Evolutionary conservation across 2,888 invertebrate genomes (phyloP), one percentile per base, ranked within the genome.

Genomic region (Apamea monoglypha): DNA sequence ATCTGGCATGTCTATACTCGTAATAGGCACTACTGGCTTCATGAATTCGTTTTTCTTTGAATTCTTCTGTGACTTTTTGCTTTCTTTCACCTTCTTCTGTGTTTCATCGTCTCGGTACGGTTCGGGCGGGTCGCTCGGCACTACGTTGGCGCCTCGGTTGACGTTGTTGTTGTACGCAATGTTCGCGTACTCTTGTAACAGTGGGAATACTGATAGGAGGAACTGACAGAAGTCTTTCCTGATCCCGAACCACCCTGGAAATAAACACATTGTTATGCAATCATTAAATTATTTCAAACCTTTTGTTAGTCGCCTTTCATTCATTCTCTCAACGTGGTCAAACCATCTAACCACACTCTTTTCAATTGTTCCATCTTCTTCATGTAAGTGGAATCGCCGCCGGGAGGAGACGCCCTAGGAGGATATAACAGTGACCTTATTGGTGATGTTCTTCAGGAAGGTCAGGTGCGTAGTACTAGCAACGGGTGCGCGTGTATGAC

Each of bases 151-250:
- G 50, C 93, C 95, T 40, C 95, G 90, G 50, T 89, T 94, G 64
- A 93, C 92, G 89, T 98, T 98, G 88, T 97, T 98, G 94, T 98
- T 98, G 95, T 99, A 99, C 12, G 99, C 99, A 89, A 99, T 99
- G 95, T 99, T 99, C 36, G 99, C 99, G 95, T 99, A 99, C 93
- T 99, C 99, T 97, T 99, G 99, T 68, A 99, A 97, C 85, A 99
- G 97, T 0, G 99, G 99, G 96, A 99, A 99, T 25, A 98, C 98
- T 76, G 99, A 98, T 56, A 99, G 97, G n/a, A 99, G 97, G 95
- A 99, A 99, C 91, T 99, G 99, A 94, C 99, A 99, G 94, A 99
- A 99, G 93, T 99, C 99, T 97, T 99, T 99, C 73, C 99, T 97
- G 90, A 99, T 98, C 75, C 99, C 99, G 95, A 99, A 99, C 99